Conservation (phyloP, 37 sponge, comb jelly and placozoan species). For the Bolinopsis microptera region DNA sequence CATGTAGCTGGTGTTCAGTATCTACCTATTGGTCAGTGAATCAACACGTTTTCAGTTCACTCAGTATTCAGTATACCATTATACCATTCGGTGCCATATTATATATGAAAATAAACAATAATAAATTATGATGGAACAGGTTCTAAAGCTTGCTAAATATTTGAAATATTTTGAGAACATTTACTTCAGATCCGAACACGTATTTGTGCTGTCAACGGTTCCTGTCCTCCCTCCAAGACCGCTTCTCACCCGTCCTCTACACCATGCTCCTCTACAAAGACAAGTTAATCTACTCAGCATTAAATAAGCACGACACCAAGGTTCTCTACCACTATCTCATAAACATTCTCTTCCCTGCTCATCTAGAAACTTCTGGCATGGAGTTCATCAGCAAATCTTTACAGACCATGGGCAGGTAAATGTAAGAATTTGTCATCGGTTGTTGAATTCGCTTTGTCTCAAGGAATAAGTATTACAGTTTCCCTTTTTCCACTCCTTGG, state of each 20-base stretch:
- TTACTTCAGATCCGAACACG: slow-evolving; percentile 44
- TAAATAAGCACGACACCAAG: slow-evolving; percentile 32
- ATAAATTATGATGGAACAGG: no score
- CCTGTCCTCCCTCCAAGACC: slow-evolving; percentile 33
- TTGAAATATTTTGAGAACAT: no score
- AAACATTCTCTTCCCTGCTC: slow-evolving; percentile 61
- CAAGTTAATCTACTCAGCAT: slow-evolving; percentile 16
- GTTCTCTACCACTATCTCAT: slow-evolving; percentile 60
- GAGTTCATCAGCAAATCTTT: slow-evolving; percentile 58
- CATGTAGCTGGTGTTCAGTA: slow-evolving; percentile 40
- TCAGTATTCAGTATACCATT: neutral
- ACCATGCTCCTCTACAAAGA: slow-evolving; percentile 32
- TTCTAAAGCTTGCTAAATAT: no score
- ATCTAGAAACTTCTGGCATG: slow-evolving; percentile 35
- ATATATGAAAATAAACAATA: no score
- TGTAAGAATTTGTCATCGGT: no score
- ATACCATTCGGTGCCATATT: neutral
- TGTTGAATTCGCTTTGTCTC: no score
- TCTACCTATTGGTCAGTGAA: slow-evolving; percentile 19
- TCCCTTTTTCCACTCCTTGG: no score
- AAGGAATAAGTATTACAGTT: no score
- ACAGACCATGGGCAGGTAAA: slow-evolving; percentile 46
- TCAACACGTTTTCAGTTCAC: neutral
- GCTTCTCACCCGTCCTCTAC: slow-evolving; percentile 4
- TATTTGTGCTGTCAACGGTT: slow-evolving; percentile 49